A percentile compares a stretch with the other conserved stretches of the same genome.
Evolutionary conservation across 2,888 invertebrate species (phyloP).

Genomic region (Hemithea aestivaria): DNA sequence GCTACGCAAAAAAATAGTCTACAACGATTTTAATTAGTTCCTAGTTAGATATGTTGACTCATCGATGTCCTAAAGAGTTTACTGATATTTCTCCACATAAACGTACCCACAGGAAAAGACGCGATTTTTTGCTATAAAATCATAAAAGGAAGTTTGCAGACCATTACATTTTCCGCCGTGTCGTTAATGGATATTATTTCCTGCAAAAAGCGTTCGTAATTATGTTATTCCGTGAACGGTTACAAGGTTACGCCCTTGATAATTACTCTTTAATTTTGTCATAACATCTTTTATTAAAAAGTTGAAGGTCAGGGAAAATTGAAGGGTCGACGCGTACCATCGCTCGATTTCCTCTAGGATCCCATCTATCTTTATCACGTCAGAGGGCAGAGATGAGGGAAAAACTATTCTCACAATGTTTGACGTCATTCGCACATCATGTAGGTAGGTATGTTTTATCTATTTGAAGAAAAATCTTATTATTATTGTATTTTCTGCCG

Average conservation of each 20-base stretch:
- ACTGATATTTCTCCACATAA: too few species aligned
- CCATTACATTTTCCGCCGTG: constrained; percentile 13
- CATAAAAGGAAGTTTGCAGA: too few species aligned
- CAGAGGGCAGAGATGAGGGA: constrained; percentile 19
- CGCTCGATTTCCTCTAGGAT: constrained; percentile 32
- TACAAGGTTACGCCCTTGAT: constrained; percentile 11
- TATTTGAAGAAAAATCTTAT: constrained; percentile 20
- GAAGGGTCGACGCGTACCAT: constrained; percentile 25
- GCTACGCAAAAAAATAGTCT: too few species aligned
- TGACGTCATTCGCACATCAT: constrained; percentile 17
- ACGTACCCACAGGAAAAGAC: too few species aligned
- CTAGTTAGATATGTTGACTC: too few species aligned
- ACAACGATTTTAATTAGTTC: too few species aligned
- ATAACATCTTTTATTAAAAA: neutral
- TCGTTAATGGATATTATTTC: constrained; percentile 15
- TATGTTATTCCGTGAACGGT: constrained; percentile 10
- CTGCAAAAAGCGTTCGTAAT: constrained; percentile 13
- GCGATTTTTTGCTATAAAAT: too few species aligned
- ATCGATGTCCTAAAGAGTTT: too few species aligned
- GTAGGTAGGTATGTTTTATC: constrained; percentile 5
- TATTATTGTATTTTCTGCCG: constrained; percentile 32
- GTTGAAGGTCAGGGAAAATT: constrained; percentile 21
- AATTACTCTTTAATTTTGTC: too few species aligned
- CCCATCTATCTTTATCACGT: constrained; percentile 36
- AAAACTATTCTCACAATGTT: constrained; percentile 12